phyloP scores from a whole-genome alignment of 2,113 vertebrate genomes.

The Poeciliopsis prolifica region DNA sequence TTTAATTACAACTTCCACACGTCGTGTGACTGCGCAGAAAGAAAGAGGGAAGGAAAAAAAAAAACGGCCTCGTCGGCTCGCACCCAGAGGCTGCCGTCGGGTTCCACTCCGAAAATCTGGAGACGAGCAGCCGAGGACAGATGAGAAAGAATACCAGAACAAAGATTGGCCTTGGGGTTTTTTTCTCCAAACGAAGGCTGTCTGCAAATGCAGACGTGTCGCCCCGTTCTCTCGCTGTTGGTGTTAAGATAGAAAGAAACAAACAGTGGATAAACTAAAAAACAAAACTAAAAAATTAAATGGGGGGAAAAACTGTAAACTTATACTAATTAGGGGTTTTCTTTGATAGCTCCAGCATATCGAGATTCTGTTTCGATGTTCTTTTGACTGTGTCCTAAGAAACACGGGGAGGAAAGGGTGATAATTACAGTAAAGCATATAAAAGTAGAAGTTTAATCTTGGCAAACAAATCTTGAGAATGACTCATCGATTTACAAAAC shows the following conservation, averaged over 20 bases:
- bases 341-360: no score
- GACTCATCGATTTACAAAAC: background rate
- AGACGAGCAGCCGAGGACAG: conserved; percentile 35
- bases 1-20: conserved; percentile 74
- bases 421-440: conserved; percentile 22
- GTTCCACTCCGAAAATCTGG: conserved; percentile 39
- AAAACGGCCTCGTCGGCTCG: conserved; percentile 7
- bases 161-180: conserved; percentile 53
- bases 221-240: background rate
- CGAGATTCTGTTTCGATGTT: no score
- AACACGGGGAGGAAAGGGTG: conserved; percentile 16
- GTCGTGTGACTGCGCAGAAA: conserved; percentile 53
- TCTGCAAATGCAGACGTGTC: conserved; percentile 11
- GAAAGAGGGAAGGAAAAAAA: conserved; percentile 10
- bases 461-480: background rate
- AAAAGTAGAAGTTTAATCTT: background rate
- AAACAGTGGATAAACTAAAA: conserved; percentile 13
- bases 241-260: conserved; percentile 19
- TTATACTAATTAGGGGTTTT: background rate
- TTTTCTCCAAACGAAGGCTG: conserved; percentile 13
- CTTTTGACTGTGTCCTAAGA: background rate
- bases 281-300: no score
- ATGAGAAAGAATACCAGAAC: conserved; percentile 55
- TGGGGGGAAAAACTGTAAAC: background rate
- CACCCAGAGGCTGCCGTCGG: conserved; percentile 24